Percentiles rank a stretch among this genome's conserved stretches.
These are phyloP conservation scores for Eumeta japonica DNA, from an alignment of 1,140 invertebrate genomes.

Conservation along the genomic window DNA sequence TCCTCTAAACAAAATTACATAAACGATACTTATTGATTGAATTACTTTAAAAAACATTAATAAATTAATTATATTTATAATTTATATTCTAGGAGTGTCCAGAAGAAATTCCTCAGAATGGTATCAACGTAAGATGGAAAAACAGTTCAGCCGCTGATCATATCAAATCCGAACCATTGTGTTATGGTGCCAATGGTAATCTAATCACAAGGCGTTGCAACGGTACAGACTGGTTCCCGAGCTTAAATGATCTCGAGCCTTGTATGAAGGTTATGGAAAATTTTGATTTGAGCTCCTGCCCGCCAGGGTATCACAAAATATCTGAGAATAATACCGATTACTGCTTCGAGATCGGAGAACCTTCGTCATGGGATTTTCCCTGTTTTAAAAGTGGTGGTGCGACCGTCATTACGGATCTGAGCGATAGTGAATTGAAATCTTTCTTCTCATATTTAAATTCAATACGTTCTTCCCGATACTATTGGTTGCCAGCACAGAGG, in stretches of 20 bases:
- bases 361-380: conserved; percentile 29
- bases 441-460: conserved; percentile 22
- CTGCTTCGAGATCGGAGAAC: conserved; percentile 29
- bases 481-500: conserved; percentile 36
- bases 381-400: conserved; percentile 37
- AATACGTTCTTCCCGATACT: conserved; percentile 25
- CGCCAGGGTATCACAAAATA: conserved; percentile 29
- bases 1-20: too few species aligned
- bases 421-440: conserved; percentile 18
- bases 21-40: too few species aligned
- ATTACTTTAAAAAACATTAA: too few species aligned
- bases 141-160: conserved; percentile 19
- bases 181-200: conserved; percentile 19
- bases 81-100: conserved; percentile 25
- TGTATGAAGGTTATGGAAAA: conserved; percentile 25
- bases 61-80: too few species aligned
- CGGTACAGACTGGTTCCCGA: conserved; percentile 22
- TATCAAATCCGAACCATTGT: conserved; percentile 27
- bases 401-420: conserved; percentile 31
- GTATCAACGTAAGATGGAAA: conserved; percentile 29
- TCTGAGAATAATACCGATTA: conserved; percentile 27
- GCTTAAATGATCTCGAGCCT: conserved; percentile 13
- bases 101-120: conserved; percentile 21
- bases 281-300: conserved; percentile 25
- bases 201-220: conserved; percentile 32